Evolutionary conservation across 2,113 vertebrate species (phyloP).

Genomic region (Catharus minimus): DNA sequence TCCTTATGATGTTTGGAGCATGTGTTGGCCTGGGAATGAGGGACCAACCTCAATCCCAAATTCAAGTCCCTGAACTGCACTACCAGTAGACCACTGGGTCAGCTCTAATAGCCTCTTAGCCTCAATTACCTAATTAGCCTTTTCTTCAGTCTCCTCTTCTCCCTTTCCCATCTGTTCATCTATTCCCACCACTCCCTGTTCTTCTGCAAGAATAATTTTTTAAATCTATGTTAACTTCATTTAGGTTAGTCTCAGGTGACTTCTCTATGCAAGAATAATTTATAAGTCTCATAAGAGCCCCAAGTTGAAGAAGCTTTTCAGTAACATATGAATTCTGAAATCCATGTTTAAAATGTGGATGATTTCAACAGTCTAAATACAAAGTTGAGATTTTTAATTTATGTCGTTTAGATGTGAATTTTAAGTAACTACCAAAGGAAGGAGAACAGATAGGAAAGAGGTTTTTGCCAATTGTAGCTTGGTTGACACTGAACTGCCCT

Average conservation of each 20-base stretch:
- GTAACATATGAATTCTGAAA: slow-evolving; percentile 47
- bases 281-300: slow-evolving; percentile 53
- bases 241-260: slow-evolving; percentile 64
- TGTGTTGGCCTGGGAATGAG: not conserved
- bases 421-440: not conserved
- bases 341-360: slow-evolving; percentile 8
- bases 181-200: slow-evolving; percentile 67
- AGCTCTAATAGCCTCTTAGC: slow-evolving; percentile 68
- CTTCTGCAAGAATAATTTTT: slow-evolving; percentile 68
- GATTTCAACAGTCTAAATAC: slow-evolving; percentile 15
- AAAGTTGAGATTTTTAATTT: not conserved
- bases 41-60: slow-evolving; percentile 28
- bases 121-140: slow-evolving; percentile 70
- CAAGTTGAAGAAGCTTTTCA: slow-evolving; percentile 34
- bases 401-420: not conserved
- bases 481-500: not conserved
- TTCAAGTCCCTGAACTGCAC: slow-evolving; percentile 29
- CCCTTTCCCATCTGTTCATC: slow-evolving; percentile 67
- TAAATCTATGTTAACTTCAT: slow-evolving; percentile 71
- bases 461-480: not conserved
- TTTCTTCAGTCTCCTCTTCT: slow-evolving; percentile 54
- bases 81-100: slow-evolving; percentile 56
- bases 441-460: not conserved
- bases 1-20: not conserved
- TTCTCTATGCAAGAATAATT: slow-evolving; percentile 64